These are phyloP conservation scores for Anguilla marmorata DNA, from an alignment of 2,797 vertebrate genomes.

Conservation along the genomic window DNA sequence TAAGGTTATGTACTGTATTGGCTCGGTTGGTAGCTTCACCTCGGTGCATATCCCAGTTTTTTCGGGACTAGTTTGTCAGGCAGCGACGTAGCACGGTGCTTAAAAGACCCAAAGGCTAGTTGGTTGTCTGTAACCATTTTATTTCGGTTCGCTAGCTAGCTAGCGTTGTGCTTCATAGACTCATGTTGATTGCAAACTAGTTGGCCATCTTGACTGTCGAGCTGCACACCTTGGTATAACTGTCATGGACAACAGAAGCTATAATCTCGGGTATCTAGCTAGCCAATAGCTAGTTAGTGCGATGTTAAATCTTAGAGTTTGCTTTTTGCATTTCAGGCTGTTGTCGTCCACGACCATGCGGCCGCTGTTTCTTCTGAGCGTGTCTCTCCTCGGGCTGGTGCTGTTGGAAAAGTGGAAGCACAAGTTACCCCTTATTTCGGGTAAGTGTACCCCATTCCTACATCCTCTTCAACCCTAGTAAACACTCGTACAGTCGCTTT, in stretches of 20 bases:
- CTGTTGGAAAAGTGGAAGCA: slow-evolving; percentile 92
- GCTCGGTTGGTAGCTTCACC: neutral
- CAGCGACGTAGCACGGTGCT: neutral
- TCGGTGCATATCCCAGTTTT: neutral
- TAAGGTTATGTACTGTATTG: neutral
- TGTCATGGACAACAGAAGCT: neutral
- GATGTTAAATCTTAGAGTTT: neutral
- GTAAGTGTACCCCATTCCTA: slow-evolving; percentile 57
- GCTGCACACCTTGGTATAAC: no score
- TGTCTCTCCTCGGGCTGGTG: slow-evolving; percentile 83
- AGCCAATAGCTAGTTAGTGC: neutral
- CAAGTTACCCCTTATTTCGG: slow-evolving; percentile 75
- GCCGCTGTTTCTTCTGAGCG: slow-evolving; percentile 86
- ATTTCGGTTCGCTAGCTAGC: neutral
- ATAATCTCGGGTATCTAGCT: neutral
- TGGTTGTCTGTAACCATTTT: neutral
- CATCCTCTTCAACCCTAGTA: no score
- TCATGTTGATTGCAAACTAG: neutral
- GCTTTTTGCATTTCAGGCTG: slow-evolving; percentile 74
- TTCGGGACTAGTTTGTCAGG: neutral
- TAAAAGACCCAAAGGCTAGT: neutral
- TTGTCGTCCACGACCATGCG: slow-evolving; percentile 88
- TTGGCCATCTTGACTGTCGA: neutral
- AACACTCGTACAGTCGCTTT: neutral
- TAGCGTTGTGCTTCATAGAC: no score